Base-by-base conservation (phyloP, 2,797 vertebrate genomes). In the Microcaecilia unicolor region DNA sequence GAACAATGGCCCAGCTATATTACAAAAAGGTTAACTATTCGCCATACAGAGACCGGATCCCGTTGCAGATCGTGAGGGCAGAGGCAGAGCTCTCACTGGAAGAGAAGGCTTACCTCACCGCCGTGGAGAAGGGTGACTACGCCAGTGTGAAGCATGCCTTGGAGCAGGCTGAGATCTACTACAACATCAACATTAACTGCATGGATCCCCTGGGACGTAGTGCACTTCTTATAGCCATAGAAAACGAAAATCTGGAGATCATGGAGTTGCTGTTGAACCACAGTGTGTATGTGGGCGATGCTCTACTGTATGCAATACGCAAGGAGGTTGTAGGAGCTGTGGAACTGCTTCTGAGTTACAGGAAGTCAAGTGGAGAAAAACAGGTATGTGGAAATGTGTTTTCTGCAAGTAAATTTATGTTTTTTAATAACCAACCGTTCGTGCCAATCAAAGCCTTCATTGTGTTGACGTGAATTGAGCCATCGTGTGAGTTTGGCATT, bases 131-230 rank as follows among this genome's bases (percentile, higher is more conserved):
- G 51, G 92, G 93, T 4, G 93, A 97, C 83, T 97, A 96, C 18
- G 92, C 91, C 11, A 91, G 88, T 0, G 92, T 97, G 34, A 91
- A 93, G 41, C 90, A 92, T n/a, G 90, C 89, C 18, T 63, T 97
- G 2, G 89, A 89, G 3, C 93, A 97, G 80, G 91, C 92, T 0
- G 91, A 93, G 72, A 90, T 95, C 51, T 96, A 96, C 68, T 95
- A 95, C 79, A 96, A 96, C 76, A 93, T 97, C 79, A 93, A 96
- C 41, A 89, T 95, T 41, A 96, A 96, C 81, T 97, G 93, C 12
- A 87, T 95, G 83, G 93, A 97, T 76, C 92, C 93, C 14, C 78
- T 97, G 31, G 93, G 93, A 26, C 90, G 93, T 65, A 93, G 88
- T 4, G 89, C 88, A 17, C 87, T 97, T 2, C 83, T 97, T 54